Conservation (phyloP, 2,113 vertebrate genomes). For the Hystrix brachyura region DNA sequence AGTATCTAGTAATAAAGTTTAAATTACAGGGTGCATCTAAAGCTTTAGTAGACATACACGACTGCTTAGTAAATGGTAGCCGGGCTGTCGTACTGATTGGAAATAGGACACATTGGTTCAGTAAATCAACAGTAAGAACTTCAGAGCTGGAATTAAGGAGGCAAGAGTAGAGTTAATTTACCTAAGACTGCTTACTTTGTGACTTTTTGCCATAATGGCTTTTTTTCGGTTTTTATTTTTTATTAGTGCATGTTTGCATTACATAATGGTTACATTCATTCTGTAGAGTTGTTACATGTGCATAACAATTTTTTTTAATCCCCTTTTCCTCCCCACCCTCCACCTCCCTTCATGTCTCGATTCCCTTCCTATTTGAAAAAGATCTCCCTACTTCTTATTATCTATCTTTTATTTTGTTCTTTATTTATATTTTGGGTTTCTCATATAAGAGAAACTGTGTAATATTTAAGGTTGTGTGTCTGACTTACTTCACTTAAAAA, state of each 20-base stretch:
- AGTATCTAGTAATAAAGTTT: constrained; percentile 1
- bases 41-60: neutral
- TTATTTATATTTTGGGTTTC: neutral
- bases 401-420: neutral
- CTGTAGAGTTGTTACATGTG: no score
- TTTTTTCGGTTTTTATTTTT: neutral
- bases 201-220: neutral
- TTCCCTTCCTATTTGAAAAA: neutral
- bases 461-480: neutral
- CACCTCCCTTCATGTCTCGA: no score
- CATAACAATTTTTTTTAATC: no score
- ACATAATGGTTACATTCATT: neutral
- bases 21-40: neutral
- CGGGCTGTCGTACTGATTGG: neutral
- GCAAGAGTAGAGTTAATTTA: neutral
- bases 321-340: neutral
- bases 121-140: neutral
- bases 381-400: neutral
- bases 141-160: neutral
- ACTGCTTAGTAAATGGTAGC: neutral
- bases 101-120: neutral
- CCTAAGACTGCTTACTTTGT: neutral
- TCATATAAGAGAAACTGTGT: neutral
- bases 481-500: neutral
- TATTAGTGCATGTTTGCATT: neutral